These are phyloP conservation scores for Cataglyphis livida DNA, from an alignment of 2,888 invertebrate species.

Conservation along the genomic window DNA sequence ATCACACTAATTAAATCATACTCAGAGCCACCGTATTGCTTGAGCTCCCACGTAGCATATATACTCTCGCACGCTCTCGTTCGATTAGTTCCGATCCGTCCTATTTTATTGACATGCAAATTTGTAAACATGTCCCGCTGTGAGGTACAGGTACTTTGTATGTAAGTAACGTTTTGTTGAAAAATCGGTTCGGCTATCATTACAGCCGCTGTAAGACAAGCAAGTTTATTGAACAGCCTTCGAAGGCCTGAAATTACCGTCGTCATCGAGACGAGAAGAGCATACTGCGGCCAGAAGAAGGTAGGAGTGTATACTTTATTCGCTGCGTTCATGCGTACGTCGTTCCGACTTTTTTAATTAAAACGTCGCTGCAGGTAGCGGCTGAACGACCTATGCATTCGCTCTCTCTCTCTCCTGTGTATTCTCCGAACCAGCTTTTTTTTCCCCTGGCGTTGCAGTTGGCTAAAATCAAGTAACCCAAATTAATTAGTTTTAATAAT, in stretches of 20 bases:
- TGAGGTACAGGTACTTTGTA: conserved; percentile 24
- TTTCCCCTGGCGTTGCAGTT: conserved; percentile 35
- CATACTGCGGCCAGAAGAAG: neutral
- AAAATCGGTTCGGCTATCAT: conserved; percentile 53
- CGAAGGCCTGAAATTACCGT: conserved; percentile 46
- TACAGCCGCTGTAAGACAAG: conserved; percentile 37
- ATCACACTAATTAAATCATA: conserved; percentile 77
- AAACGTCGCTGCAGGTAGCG: conserved; percentile 68
- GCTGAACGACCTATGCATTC: conserved; percentile 62
- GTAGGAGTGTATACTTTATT: conserved; percentile 37
- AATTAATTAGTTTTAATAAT: conserved; percentile 81
- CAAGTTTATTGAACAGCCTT: conserved; percentile 47
- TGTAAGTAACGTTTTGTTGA: conserved; percentile 2
- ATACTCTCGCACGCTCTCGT: conserved; percentile 5
- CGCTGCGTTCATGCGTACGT: conserved; percentile 42
- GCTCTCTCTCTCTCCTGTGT: conserved; percentile 34
- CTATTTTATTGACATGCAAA: conserved; percentile 40
- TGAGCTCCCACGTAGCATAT: conserved; percentile 29
- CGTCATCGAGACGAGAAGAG: conserved; percentile 40
- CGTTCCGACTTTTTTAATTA: conserved; percentile 71
- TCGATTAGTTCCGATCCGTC: conserved; percentile 3
- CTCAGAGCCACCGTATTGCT: conserved; percentile 62
- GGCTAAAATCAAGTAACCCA: conserved; percentile 74
- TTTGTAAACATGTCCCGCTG: conserved; percentile 40
- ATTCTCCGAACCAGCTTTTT: conserved; percentile 23